Evolutionary conservation across 2,797 vertebrate species (phyloP), one percentile per base, ranked within the genome.

Genomic region (Hyperoplus immaculatus): DNA sequence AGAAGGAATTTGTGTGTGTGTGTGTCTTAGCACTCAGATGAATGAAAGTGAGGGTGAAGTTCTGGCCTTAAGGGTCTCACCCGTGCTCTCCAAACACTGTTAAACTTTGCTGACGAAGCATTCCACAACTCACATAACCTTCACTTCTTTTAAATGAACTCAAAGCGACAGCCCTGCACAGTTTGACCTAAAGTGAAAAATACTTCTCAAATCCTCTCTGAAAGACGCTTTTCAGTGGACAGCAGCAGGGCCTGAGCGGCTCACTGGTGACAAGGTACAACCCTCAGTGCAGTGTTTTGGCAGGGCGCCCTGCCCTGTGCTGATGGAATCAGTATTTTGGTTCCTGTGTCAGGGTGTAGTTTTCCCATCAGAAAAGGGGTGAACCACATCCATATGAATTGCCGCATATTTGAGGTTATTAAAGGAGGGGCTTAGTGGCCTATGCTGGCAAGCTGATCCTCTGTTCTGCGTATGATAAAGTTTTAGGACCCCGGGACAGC

Each of bases 401-500:
- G 58, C 72, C 2, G 46, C 72, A 77, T 87, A 83, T 84, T 75
- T 88, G 80, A 81, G 85, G 80, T 88, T 81, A 87, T 83, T 85
- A 89, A 78, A 85, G 72, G 81, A 81, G 78, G 67, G 56, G 75
- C 76, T 86, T 76, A 67, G 71, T 64, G 72, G 81, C 62, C 79
- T 78, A 21, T 18, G 73, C 69, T 89, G 86, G 77, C 81, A 78
- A 4, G 57, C 74, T 78, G 80, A 84, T 83, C 76, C 75, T 58
- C 50, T 66, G 80, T 73, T 78, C 47, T 80, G 77, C 29, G 72
- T 83, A 82, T 84, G 85, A 87, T 88, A 85, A 88, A 88, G 69
- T 87, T 82, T 88, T 78, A 88, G 82, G 87, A 85, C 88, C 78
- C 74, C 21, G 66, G 87, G 88, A 92, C 84, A 77, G 75, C 42